phyloP scores from a whole-genome alignment of 2,888 invertebrate species.

The Ligdia adustata region DNA sequence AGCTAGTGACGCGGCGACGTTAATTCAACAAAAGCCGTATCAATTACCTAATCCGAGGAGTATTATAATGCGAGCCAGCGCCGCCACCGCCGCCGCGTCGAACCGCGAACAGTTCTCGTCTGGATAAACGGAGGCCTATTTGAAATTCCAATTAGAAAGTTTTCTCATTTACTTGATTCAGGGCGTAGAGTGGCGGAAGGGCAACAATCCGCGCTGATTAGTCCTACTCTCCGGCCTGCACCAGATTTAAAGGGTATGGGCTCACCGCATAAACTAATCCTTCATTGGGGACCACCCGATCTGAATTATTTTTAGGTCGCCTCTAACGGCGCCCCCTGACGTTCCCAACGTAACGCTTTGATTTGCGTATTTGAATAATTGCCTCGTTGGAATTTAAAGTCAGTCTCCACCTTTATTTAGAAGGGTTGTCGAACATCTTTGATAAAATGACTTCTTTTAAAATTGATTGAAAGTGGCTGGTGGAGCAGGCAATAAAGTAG shows the following conservation, averaged over 20 bases:
- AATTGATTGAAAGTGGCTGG: too few species aligned
- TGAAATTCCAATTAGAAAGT: constrained; percentile 84
- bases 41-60: constrained; percentile 57
- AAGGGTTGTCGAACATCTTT: too few species aligned
- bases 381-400: constrained; percentile 35
- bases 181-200: constrained; percentile 77
- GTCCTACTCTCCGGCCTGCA: constrained; percentile 70
- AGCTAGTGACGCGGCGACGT: constrained; percentile 22
- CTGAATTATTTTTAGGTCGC: constrained; percentile 61
- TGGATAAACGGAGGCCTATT: constrained; percentile 79
- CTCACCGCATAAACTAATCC: constrained; percentile 72
- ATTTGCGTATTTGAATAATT: constrained; percentile 40
- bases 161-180: constrained; percentile 83
- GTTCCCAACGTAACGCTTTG: constrained; percentile 43
- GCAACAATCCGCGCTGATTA: constrained; percentile 81
- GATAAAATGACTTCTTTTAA: too few species aligned
- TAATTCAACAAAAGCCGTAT: constrained; percentile 49
- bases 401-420: constrained; percentile 27
- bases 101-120: constrained; percentile 73
- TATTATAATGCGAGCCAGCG: constrained; percentile 62
- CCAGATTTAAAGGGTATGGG: constrained; percentile 74
- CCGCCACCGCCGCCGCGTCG: constrained; percentile 64
- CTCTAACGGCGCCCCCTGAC: constrained; percentile 43
- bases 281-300: constrained; percentile 59
- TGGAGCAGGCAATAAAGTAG: too few species aligned